Base-by-base conservation (phyloP, 2,113 vertebrate genomes). In the Brachypteracias leptosomus region DNA sequence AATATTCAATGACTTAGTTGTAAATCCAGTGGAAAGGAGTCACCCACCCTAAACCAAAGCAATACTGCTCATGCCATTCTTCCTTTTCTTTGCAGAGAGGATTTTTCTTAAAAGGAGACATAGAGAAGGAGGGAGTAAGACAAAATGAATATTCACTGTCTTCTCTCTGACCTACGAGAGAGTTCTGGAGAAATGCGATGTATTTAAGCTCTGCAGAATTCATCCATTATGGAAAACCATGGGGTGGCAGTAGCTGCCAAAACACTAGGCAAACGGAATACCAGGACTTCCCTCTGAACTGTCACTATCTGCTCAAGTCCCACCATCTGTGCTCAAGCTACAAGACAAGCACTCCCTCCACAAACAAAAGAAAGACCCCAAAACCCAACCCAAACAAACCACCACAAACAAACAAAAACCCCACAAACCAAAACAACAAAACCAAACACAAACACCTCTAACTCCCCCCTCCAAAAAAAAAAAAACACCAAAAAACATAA, bases 171-270 rank as follows among this genome's bases (percentile, higher is more conserved):
- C 65, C 70, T 89, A 16, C 3, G 11, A 75, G 70, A 81, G 38
- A 15, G 75, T 87, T 87, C 66, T 82, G 57, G 73, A 89, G 91
- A 92, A 94, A 54, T 47, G 26, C 10, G 81, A 83, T 0, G 1
- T 40, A 36, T 55, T 68, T 67, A 46, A 92, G 24, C 47, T 72
- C 65, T 92, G 83, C 79, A 93, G 79, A 35, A 38, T 80, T 91
- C 47, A 80, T 88, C 85, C 85, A 55, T 71, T 71, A 51, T 89
- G 68, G 90, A 88, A 93, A 90, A 61, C 90, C 90, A 71, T 87
- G 52, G 85, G 82, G 79, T 96, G 90, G 93, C 88, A 93, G 79
- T 76, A 97, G 75, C 79, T 95, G 82, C 93, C 90, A 93, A 93
- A 92, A 51, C 57, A 55, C 90, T 28, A 77, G 49, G 36, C 28